Evolutionary conservation across 2,113 vertebrate genomes (phyloP).

Genomic region (Nyctereutes procyonoides): DNA sequence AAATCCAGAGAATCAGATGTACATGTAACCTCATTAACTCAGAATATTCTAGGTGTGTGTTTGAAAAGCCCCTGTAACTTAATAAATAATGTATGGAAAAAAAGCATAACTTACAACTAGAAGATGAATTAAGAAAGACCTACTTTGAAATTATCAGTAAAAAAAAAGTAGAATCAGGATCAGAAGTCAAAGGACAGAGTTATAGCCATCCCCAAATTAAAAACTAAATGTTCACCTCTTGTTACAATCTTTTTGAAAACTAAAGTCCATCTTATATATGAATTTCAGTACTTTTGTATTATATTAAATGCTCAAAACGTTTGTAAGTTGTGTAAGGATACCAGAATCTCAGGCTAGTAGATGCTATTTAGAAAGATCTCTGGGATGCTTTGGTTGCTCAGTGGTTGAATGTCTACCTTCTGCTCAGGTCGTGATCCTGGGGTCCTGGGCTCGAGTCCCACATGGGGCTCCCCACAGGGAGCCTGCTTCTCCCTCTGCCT

Average conservation of each 20-base stretch:
- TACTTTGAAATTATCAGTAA: constrained; percentile 32
- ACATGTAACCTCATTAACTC: background rate
- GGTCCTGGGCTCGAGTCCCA: no score
- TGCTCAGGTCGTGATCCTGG: no score
- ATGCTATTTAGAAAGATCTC: constrained; percentile 9
- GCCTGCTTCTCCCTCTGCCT: no score
- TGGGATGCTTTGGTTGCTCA: no score
- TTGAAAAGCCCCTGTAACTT: background rate
- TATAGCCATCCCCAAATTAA: background rate
- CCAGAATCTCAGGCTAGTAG: background rate
- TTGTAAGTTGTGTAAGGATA: background rate
- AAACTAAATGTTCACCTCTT: background rate
- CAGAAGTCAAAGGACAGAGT: background rate
- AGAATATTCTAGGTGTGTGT: background rate
- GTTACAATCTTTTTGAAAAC: background rate
- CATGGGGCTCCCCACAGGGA: no score
- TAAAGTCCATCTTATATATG: background rate
- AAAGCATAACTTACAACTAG: background rate
- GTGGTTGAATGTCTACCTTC: no score
- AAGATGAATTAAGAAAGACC: background rate
- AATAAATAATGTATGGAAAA: background rate
- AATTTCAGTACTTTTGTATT: constrained; percentile 17
- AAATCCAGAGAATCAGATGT: background rate
- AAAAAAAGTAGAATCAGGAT: background rate
- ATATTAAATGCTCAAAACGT: background rate